Evolutionary conservation across 2,113 vertebrate genomes (phyloP), one percentile per base, ranked within the genome.

Genomic region (Atherinomorus stipes): DNA sequence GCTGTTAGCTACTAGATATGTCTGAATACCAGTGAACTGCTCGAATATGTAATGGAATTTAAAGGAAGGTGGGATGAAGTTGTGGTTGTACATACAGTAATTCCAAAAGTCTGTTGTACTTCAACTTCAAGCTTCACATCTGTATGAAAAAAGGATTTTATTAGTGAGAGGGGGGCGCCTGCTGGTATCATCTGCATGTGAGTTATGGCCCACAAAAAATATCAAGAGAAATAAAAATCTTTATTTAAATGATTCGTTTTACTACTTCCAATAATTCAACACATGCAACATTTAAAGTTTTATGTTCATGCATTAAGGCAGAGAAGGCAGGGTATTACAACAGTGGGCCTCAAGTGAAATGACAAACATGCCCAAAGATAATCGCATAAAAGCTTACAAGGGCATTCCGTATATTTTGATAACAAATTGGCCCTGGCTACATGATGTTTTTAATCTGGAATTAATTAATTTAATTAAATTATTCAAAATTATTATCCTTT

Each of bases 141-240:
- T 71, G 83, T 54, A 67, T 65, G 47, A 81, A 74, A 75, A 63
- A 79, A 74, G 23, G 67, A 67, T 64, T 13, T 56, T 44, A 49
- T 50, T 60, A 50, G 67, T 64, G 28, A 28, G 28, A 3, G 6
- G 28, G 3, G 6, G 28, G 28, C 3, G 28, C 28, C 6, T 28
- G 28, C 28, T 28, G 28, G 6, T 28, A 57, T 68, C 57, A 59
- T 60, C 60, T 23, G 11, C 52, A 47, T 11, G 21, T 44, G n/a
- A 54, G 21, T 59, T 53, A 67, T 47, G 18, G 13, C n/a, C n/a
- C 23, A 63, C 71, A 80, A 40, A 40, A 40, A 0, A 11, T 11
- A 40, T 10, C 4, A 38, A 38, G 1, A 38, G 9, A 11, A 38
- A 40, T 11, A 40, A 38, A 40, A 40, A 40, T 40, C 9, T 40